Evolutionary conservation across 2,888 invertebrate genomes (phyloP).

Genomic region (Ochropleura leucogaster): DNA sequence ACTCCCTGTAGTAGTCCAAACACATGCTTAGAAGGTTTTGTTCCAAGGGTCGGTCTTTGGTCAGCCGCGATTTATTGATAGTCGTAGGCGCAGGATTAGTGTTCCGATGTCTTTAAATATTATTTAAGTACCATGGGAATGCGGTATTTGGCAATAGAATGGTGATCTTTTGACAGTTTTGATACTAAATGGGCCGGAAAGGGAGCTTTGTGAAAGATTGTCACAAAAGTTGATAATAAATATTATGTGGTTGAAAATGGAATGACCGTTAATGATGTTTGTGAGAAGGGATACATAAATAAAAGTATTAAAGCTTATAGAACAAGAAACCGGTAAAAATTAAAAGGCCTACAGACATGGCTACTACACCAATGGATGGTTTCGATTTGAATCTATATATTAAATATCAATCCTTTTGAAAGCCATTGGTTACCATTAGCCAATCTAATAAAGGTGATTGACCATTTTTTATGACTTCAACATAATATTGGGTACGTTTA

Average conservation of each 20-base stretch:
- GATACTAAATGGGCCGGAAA: conserved; percentile 66
- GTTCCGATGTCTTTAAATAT: conserved; percentile 71
- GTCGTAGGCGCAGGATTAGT: conserved; percentile 77
- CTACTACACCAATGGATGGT: too few relatives aligned
- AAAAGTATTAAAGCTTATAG: not conserved
- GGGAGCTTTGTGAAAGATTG: conserved; percentile 41
- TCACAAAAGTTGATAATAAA: conserved; percentile 15
- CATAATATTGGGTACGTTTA: too few relatives aligned
- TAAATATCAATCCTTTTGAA: too few relatives aligned
- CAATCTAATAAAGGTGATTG: too few relatives aligned
- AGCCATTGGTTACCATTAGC: too few relatives aligned
- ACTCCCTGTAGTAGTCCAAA: conserved; percentile 78
- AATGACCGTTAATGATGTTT: conserved; percentile 23
- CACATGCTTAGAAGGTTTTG: conserved; percentile 76
- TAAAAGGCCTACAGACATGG: not conserved
- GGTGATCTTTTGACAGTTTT: conserved; percentile 53
- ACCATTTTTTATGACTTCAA: too few relatives aligned
- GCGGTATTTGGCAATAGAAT: conserved; percentile 39
- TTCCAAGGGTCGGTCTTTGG: conserved; percentile 78
- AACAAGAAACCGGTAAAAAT: not conserved
- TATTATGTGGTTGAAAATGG: not conserved
- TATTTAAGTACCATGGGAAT: conserved; percentile 79
- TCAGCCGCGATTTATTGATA: conserved; percentile 75
- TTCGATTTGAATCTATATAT: too few relatives aligned
- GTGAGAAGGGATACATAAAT: not conserved